Base-by-base conservation (phyloP, 1,140 invertebrate genomes). In the Calephelis virginiensis region DNA sequence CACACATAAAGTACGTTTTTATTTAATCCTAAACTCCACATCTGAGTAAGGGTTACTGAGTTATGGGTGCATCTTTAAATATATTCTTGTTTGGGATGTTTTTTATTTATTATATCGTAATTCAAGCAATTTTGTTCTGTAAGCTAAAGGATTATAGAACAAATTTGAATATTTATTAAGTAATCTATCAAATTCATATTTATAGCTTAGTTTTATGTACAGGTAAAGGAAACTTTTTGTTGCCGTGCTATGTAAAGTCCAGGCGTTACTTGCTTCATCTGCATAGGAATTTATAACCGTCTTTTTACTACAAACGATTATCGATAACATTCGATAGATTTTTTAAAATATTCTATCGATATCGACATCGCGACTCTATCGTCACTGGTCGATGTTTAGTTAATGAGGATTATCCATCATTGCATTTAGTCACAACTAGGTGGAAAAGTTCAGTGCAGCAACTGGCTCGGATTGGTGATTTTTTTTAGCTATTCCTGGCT, bases 31-130 rank as follows among this genome's bases (percentile, higher is more conserved):
- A 38, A 50, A 8, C 12, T 48, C 2, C 49, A 48, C 14, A 50
- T 53, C 49, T 64, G 63, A 59, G 47, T 71, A 71, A 64, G 59
- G 61, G 67, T 64, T 67, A 71, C 67, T 71, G 69, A 69, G 65
- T 64, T 56, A 70, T 70, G 66, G 61, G 64, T 61, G 47, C 63
- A 64, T 40, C 48, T 64, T 64, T 50, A 64, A 50, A 50, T 64
- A 50, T 64, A 64, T 64, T 64, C 63, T 64, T 50, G 63, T 64
- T 50, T 56, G 49, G 63, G 40, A 11, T 53, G 63, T 38, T 64
- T 49, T 49, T 50, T 64, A 17, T 53, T 53, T 53, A 40, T 61
- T 61, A 40, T 40, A 12, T 61, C 60, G 40, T 53, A 17, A 12
- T 14, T 1, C 43, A 61, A 13, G 38, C 13, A 14, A 14, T 61